Evolutionary conservation across 2,797 vertebrate species (phyloP).

Genomic region (Crenuchus spilurus): DNA sequence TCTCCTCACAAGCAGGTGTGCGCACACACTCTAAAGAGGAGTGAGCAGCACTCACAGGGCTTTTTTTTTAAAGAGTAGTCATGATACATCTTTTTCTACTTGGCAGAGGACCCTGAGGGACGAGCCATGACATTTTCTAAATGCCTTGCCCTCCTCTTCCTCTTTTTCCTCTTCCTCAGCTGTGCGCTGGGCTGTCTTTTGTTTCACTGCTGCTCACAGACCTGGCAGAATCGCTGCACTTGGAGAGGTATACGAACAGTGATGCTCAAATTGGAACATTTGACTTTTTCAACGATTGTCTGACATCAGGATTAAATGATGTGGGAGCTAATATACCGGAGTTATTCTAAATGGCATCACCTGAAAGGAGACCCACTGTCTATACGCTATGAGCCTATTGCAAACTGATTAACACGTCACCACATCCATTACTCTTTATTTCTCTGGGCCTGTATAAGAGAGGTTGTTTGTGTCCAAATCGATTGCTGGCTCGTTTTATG

Average conservation of each 20-base stretch:
- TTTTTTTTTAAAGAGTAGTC: constrained; percentile 13
- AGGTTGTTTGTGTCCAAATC: constrained; percentile 74
- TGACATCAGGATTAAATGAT: background rate
- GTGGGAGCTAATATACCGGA: background rate
- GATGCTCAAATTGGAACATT: background rate
- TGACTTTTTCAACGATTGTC: background rate
- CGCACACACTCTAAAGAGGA: too few species aligned
- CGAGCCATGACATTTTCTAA: constrained; percentile 75
- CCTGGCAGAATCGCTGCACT: background rate
- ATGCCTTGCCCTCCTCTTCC: constrained; percentile 61
- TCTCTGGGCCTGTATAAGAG: constrained; percentile 74
- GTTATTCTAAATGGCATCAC: too few species aligned
- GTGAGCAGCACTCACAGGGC: background rate
- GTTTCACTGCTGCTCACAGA: constrained; percentile 52
- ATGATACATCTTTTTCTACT: constrained; percentile 59
- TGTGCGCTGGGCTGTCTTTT: constrained; percentile 35
- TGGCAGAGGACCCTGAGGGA: constrained; percentile 59
- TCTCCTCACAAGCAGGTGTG: too few species aligned
- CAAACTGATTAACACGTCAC: constrained; percentile 78
- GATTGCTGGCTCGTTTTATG: constrained; percentile 75
- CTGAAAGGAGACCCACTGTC: too few species aligned
- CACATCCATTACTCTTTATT: constrained; percentile 75
- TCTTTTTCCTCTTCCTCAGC: constrained; percentile 30
- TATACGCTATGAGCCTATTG: constrained; percentile 68
- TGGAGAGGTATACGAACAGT: background rate